Conservation (phyloP, 2,797 vertebrate species). For the Atherinosoma microstoma region DNA sequence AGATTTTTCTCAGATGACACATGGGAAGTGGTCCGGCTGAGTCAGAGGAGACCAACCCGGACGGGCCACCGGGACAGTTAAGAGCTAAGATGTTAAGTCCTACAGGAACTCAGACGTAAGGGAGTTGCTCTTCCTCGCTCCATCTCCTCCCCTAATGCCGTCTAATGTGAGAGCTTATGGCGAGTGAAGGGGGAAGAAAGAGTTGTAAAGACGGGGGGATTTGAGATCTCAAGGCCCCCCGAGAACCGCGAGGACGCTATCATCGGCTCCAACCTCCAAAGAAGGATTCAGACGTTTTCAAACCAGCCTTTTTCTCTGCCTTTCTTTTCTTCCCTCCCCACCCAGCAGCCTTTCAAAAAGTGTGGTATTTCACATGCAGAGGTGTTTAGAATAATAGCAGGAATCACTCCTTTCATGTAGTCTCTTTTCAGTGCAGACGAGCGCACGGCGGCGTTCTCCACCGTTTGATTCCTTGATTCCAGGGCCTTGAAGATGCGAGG, state of each 20-base stretch:
- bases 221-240: constrained; percentile 52
- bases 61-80: constrained; percentile 48
- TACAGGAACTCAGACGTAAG: constrained; percentile 28
- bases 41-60: constrained; percentile 28
- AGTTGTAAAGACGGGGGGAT: constrained; percentile 60
- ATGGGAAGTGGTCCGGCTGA: constrained; percentile 38
- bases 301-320: constrained; percentile 28
- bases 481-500: constrained; percentile 72
- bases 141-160: constrained; percentile 52
- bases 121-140: constrained; percentile 38
- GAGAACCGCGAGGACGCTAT: constrained; percentile 43
- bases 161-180: constrained; percentile 69
- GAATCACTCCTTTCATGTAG: constrained; percentile 75
- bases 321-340: constrained; percentile 27
- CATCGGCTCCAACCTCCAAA: constrained; percentile 46
- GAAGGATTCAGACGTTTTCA: constrained; percentile 38
- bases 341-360: constrained; percentile 47
- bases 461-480: constrained; percentile 76
- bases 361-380: constrained; percentile 72
- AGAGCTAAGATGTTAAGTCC: constrained; percentile 63
- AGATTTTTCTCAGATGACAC: constrained; percentile 53
- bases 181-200: constrained; percentile 42
- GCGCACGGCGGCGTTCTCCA: constrained; percentile 54
- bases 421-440: constrained; percentile 67
- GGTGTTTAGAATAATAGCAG: constrained; percentile 78